A percentile compares a stretch with the other conserved stretches of the same genome.
These are phyloP conservation scores for Cyphomyrus plagiostoma DNA, from an alignment of 2,113 vertebrate genomes.

Conservation along the genomic window DNA sequence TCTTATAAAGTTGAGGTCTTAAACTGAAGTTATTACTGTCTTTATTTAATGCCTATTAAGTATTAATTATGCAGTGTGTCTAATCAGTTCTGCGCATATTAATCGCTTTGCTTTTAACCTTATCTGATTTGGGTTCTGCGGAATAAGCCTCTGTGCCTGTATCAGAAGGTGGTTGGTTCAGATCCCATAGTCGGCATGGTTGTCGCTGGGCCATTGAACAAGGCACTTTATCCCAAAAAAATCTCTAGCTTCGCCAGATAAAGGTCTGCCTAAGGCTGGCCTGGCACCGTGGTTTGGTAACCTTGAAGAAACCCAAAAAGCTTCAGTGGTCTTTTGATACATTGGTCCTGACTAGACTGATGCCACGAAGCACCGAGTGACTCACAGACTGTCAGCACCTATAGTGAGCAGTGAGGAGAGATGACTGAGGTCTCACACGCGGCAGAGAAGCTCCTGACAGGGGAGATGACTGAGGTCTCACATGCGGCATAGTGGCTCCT, in stretches of 20 bases:
- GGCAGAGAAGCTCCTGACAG: accelerated
- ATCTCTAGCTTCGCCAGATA: background rate
- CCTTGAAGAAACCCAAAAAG: background rate
- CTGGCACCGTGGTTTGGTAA: background rate
- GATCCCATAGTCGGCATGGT: background rate
- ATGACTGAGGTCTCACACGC: background rate
- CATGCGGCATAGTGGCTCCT: too few species aligned
- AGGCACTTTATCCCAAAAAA: background rate
- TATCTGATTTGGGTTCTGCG: background rate
- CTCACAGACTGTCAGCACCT: background rate
- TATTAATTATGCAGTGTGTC: background rate
- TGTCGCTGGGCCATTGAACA: background rate
- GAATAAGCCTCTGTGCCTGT: background rate
- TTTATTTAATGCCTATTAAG: background rate
- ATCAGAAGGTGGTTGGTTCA: background rate
- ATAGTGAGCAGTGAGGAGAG: background rate
- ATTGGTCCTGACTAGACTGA: background rate
- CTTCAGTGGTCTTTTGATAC: background rate
- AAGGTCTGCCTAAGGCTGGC: background rate
- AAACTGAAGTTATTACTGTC: background rate
- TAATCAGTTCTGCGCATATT: background rate
- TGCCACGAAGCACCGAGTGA: background rate
- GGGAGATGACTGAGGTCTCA: background rate
- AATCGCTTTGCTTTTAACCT: background rate
- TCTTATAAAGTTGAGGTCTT: background rate